Percentiles rank a stretch among this genome's conserved stretches.
phyloP scores from a whole-genome alignment of 2,113 vertebrate species.

The Malaclemys terrapin region DNA sequence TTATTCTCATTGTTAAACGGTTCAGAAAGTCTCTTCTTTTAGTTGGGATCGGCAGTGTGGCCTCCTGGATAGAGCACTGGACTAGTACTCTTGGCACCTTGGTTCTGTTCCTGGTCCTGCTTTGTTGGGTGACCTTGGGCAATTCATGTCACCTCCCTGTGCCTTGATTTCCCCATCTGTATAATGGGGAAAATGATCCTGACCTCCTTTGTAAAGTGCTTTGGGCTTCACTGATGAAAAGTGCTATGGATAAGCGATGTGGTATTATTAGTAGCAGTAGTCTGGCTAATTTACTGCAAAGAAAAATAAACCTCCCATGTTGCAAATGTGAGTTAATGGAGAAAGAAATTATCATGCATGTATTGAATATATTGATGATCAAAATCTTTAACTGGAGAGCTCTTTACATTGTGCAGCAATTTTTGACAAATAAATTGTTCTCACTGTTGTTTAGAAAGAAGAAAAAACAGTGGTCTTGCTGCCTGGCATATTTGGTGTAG shows the following conservation, averaged over 20 bases:
- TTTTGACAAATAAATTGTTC: conserved; percentile 30
- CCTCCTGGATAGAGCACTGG: too few relatives aligned
- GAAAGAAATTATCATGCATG: conserved; percentile 2
- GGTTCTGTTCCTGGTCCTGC: too few relatives aligned
- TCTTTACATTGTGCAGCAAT: not conserved
- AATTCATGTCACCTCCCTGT: too few relatives aligned
- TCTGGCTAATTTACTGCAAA: not conserved
- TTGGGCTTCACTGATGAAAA: too few relatives aligned
- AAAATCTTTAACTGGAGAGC: not conserved
- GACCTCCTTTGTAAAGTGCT: too few relatives aligned
- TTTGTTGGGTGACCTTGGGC: too few relatives aligned
- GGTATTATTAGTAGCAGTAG: not conserved
- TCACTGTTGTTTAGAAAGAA: not conserved
- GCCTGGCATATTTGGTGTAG: conserved; percentile 59
- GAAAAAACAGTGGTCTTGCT: conserved; percentile 7
- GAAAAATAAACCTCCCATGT: not conserved
- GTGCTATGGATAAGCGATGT: too few relatives aligned
- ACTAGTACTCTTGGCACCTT: too few relatives aligned
- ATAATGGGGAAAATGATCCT: too few relatives aligned
- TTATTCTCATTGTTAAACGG: not conserved
- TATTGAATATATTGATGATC: conserved; percentile 3
- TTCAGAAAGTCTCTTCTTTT: not conserved
- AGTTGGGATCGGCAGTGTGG: too few relatives aligned
- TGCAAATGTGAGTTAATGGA: not conserved
- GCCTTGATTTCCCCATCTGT: too few relatives aligned